Base-by-base conservation (phyloP, 2,888 invertebrate genomes). In the Diarsia dahlii region DNA sequence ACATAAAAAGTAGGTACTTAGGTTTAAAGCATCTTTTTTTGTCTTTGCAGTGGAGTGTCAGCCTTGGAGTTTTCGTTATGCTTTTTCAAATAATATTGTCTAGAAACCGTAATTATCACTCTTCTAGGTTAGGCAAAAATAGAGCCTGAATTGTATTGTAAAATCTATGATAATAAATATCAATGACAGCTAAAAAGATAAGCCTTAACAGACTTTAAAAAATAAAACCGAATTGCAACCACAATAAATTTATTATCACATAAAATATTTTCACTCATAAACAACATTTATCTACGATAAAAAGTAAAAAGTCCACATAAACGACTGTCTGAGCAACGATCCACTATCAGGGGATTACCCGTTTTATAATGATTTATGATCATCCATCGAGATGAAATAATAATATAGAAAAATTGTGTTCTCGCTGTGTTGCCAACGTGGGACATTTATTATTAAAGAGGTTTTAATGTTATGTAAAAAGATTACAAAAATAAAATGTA, bases 301-400 rank as follows among this genome's bases (percentile, higher is more conserved):
- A 86, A 86, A 76, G 73, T 77, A 74, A 80, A 74, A 87, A 85
- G 76, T 83, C 81, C 80, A 80, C 85, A 85, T 87, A 83, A 87
- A 85, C 80, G 80, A 80, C 63, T 83, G 85, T 77, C 87, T 84
- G 78, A 77, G 75, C 75, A 73, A 46, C 68, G 74, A 76, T 80
- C 76, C 64, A 76, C 76, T 85, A 78, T 84, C 88, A 69, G 64
- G 74, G 76, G 84, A 87, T 85, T 83, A 84, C 78, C 68, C 78
- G 71, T 79, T 78, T 85, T 82, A 77, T 79, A 85, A 85, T 87
- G 78, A 87, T 87, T 87, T 85, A 87, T 82, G 82, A 73, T 80
- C 77, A 84, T 73, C 78, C 76, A 80, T 81, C 66, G 75, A 81
- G 78, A 84, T 80, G 68, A 85, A 85, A 80, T 78, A 84, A 81